Evolutionary conservation across 2,888 invertebrate genomes (phyloP).

Genomic region (Hydraecia micacea): DNA sequence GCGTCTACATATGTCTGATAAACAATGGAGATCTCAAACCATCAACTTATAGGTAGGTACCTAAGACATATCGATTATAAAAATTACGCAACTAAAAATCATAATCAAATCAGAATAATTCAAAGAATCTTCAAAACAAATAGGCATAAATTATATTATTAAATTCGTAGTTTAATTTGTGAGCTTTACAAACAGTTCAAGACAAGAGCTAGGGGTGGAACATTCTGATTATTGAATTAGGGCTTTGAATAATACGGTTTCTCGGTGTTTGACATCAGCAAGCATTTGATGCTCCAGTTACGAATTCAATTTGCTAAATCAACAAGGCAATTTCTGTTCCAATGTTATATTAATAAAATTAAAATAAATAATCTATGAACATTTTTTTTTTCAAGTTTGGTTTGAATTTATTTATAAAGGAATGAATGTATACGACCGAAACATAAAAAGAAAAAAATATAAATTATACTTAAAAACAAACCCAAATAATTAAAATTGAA

Average conservation of each 20-base stretch:
- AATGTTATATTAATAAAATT: constrained; percentile 1
- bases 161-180: constrained; percentile 34
- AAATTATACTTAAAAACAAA: not conserved
- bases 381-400: not conserved
- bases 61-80: too few relatives aligned
- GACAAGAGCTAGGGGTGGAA: constrained; percentile 37
- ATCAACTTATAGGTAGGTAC: not conserved
- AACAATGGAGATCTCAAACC: not conserved
- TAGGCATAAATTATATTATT: constrained; percentile 28
- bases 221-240: constrained; percentile 62
- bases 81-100: not conserved
- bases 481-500: not conserved
- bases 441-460: not conserved
- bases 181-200: constrained; percentile 39
- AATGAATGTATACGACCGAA: not conserved
- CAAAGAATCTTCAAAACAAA: constrained; percentile 8
- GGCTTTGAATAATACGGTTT: constrained; percentile 48
- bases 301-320: constrained; percentile 38
- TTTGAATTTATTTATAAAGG: not conserved
- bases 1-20: not conserved
- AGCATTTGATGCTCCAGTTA: constrained; percentile 44
- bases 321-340: constrained; percentile 26
- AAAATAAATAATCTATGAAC: not conserved
- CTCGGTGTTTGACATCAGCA: constrained; percentile 46
- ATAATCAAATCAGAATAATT: constrained; percentile 3